Percentiles rank a stretch among this genome's conserved stretches.
Evolutionary conservation across 2,113 vertebrate species (phyloP).

Genomic region (Xenus cinereus): DNA sequence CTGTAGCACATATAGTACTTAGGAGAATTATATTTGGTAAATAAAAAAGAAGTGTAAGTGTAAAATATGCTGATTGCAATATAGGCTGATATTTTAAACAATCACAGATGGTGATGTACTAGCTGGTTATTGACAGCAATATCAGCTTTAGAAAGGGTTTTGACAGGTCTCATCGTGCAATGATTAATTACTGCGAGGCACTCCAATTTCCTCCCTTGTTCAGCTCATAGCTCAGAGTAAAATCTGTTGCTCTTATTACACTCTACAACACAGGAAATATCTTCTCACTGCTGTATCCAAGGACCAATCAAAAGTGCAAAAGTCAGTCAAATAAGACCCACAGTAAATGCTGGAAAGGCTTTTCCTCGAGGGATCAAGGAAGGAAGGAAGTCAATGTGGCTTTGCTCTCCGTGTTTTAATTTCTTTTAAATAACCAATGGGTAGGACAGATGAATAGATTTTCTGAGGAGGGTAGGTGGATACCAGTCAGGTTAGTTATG

Average conservation of each 20-base stretch:
- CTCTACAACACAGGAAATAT: conserved; percentile 77
- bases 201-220: conserved; percentile 88
- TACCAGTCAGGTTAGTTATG: not conserved
- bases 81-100: conserved; percentile 85
- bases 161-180: conserved; percentile 89
- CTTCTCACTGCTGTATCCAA: conserved; percentile 68
- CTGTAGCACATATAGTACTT: not conserved
- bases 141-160: conserved; percentile 84
- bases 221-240: conserved; percentile 76
- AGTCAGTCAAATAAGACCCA: conserved; percentile 59
- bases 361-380: not conserved
- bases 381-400: not conserved
- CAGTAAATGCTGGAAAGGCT: not conserved
- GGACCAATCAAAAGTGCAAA: conserved; percentile 62
- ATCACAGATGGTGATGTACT: conserved; percentile 85
- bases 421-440: not conserved
- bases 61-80: conserved; percentile 74
- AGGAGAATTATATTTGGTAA: conserved; percentile 49
- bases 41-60: conserved; percentile 67
- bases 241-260: conserved; percentile 82
- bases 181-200: conserved; percentile 94
- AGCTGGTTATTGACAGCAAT: conserved; percentile 86
- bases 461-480: not conserved
- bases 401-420: not conserved
- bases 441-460: not conserved